Percentiles rank a stretch among this genome's conserved stretches.
These are phyloP conservation scores for Steinernema hermaphroditum DNA, from an alignment of 2,888 invertebrate genomes.

Conservation along the genomic window DNA sequence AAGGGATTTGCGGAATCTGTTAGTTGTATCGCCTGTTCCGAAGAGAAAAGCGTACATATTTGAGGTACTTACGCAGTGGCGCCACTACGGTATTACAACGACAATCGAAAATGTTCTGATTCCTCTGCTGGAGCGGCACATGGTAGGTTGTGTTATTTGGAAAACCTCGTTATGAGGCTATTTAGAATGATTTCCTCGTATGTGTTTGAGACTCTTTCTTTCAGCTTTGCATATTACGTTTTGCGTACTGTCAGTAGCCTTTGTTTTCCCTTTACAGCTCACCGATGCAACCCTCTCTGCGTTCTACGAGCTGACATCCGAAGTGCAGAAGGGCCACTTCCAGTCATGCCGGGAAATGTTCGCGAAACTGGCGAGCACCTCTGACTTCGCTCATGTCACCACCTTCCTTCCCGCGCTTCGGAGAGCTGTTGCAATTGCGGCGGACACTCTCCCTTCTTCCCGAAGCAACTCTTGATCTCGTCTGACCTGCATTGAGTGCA, in stretches of 20 bases:
- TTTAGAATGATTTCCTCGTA: too few relatives aligned
- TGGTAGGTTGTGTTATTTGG: not conserved
- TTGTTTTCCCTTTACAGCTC: slow-evolving; percentile 7
- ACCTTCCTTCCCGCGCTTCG: slow-evolving; percentile 9
- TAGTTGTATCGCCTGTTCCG: not conserved
- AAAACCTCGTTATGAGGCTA: too few relatives aligned
- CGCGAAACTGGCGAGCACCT: not conserved
- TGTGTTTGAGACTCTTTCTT: too few relatives aligned
- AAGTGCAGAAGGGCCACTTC: slow-evolving; percentile 1
- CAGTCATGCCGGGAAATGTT: not conserved
- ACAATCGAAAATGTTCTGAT: slow-evolving; percentile 16
- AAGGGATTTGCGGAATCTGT: not conserved
- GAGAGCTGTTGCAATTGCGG: slow-evolving; percentile 26
- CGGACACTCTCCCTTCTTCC: slow-evolving; percentile 22
- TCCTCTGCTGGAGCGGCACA: not conserved
- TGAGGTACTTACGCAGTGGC: not conserved
- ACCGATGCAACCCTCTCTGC: not conserved
- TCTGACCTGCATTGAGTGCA: slow-evolving; percentile 2
- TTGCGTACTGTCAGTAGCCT: too few relatives aligned
- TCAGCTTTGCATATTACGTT: too few relatives aligned
- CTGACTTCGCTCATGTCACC: slow-evolving; percentile 12
- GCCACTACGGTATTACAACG: not conserved
- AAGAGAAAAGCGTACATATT: too few relatives aligned
- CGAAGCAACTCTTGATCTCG: slow-evolving; percentile 28
- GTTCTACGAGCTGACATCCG: not conserved